Evolutionary conservation across 2,888 invertebrate genomes (phyloP).

Genomic region (Cyaniris semiargus): DNA sequence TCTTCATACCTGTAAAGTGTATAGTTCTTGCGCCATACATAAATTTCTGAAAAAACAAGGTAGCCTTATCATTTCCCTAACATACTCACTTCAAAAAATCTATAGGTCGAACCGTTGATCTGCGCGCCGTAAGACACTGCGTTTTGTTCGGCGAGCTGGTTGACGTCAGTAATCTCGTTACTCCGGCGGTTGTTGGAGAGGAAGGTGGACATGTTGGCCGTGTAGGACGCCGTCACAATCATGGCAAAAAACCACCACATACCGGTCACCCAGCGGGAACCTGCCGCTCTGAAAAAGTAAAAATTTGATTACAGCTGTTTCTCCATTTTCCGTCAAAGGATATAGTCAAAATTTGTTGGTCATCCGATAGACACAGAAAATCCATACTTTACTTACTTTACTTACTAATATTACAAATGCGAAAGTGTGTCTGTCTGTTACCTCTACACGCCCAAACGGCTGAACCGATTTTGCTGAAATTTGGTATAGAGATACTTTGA

Average conservation of each 20-base stretch:
- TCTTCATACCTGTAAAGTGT: too few relatives aligned
- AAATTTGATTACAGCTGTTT: neutral
- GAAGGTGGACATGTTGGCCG: conserved; percentile 90
- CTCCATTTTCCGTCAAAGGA: too few relatives aligned
- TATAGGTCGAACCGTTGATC: conserved; percentile 88
- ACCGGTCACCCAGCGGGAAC: conserved; percentile 92
- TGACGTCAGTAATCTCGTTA: conserved; percentile 89
- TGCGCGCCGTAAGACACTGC: conserved; percentile 92
- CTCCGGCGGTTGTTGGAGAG: conserved; percentile 89
- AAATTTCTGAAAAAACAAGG: too few relatives aligned
- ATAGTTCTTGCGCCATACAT: too few relatives aligned
- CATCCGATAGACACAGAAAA: too few relatives aligned
- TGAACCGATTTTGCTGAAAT: too few relatives aligned
- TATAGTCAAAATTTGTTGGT: too few relatives aligned
- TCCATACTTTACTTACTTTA: too few relatives aligned
- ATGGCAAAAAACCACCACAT: conserved; percentile 97
- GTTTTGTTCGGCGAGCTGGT: conserved; percentile 90
- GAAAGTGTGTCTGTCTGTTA: too few relatives aligned
- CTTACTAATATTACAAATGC: too few relatives aligned
- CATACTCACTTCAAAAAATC: conserved; percentile 87
- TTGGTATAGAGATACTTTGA: too few relatives aligned
- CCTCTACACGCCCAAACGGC: too few relatives aligned
- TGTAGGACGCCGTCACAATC: conserved; percentile 91
- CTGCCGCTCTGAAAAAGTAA: conserved; percentile 84
- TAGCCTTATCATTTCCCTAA: neutral